Percentiles rank a stretch among this genome's conserved stretches.
These are phyloP conservation scores for Cottus gobio DNA, from an alignment of 2,113 vertebrate species.

Conservation along the genomic window DNA sequence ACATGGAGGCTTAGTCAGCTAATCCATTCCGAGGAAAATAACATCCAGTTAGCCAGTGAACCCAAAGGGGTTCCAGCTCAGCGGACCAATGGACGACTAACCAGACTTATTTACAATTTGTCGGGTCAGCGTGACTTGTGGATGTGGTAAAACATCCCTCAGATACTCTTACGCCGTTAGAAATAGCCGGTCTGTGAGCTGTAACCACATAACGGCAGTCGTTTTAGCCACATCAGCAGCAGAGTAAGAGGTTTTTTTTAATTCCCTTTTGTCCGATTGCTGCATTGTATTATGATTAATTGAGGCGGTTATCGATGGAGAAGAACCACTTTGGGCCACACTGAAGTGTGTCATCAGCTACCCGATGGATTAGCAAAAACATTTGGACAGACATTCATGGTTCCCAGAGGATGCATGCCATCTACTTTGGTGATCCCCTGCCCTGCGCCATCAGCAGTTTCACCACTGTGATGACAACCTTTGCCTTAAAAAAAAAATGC, in stretches of 20 bases:
- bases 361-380: not conserved
- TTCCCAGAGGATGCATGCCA: slow-evolving; percentile 10
- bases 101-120: slow-evolving; percentile 13
- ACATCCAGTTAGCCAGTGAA: slow-evolving; percentile 59
- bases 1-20: slow-evolving; percentile 81
- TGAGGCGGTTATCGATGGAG: not conserved
- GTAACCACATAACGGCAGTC: not conserved
- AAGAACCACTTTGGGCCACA: not conserved
- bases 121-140: slow-evolving; percentile 25
- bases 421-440: not conserved
- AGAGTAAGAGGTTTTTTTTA: not conserved
- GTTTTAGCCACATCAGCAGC: slow-evolving; percentile 18
- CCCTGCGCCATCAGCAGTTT: not conserved
- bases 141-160: not conserved
- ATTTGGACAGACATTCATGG: not conserved
- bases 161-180: not conserved
- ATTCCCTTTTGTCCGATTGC: not conserved
- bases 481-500: not conserved
- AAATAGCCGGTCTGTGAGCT: not conserved
- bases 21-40: slow-evolving; percentile 76
- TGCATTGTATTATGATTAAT: not conserved
- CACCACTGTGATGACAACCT: not conserved
- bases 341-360: not conserved
- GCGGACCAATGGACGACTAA: slow-evolving; percentile 27
- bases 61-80: slow-evolving; percentile 34